A percentile compares a stretch with the other conserved stretches of the same genome.
phyloP scores from a whole-genome alignment of 2,113 vertebrate species.

The Laticauda laticaudata region DNA sequence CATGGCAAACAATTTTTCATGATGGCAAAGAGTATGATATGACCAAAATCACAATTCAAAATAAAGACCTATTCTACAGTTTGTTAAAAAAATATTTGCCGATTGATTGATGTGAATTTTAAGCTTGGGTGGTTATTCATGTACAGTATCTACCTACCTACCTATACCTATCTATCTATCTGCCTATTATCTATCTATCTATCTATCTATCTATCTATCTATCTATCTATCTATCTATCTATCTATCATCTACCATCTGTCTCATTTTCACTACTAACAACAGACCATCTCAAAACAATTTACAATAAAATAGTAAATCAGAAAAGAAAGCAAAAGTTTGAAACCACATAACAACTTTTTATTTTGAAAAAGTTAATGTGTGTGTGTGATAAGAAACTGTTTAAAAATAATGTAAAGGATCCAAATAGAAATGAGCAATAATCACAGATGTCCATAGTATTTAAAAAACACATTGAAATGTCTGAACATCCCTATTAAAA shows the following conservation, averaged over 20 bases:
- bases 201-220: accelerated
- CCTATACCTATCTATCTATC: neutral
- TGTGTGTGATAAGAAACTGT: neutral
- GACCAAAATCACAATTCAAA: neutral
- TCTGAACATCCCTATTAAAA: neutral
- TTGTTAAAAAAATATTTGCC: neutral
- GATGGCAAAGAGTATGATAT: neutral
- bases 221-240: neutral
- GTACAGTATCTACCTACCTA: neutral
- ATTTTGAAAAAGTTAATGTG: neutral
- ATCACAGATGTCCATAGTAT: neutral
- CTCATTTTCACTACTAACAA: neutral
- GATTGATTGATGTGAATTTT: neutral
- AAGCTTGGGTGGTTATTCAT: neutral
- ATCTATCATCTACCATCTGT: neutral
- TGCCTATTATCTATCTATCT: no score
- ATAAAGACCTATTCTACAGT: neutral
- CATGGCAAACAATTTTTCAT: neutral
- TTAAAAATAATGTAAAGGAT: neutral
- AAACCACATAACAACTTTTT: neutral
- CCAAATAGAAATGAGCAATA: neutral
- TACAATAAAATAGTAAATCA: neutral
- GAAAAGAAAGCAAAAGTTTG: neutral
- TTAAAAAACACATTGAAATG: no score
- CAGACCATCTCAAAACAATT: neutral